phyloP scores from a whole-genome alignment of 2,113 vertebrate genomes.

The Terrapene triunguis region DNA sequence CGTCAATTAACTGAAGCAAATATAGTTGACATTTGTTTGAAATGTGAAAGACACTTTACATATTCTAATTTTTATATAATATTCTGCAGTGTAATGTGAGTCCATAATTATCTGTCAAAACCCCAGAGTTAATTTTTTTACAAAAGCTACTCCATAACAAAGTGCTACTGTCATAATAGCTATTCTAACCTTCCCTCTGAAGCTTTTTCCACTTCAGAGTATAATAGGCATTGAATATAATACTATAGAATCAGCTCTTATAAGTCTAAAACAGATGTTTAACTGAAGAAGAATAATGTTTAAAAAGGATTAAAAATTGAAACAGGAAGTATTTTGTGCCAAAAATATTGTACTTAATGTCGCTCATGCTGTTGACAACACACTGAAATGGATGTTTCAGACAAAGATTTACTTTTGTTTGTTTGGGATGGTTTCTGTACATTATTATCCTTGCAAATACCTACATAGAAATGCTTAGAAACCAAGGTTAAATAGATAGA shows the following conservation, averaged over 20 bases:
- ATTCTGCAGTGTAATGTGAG: conserved; percentile 51
- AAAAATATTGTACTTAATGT: conserved; percentile 59
- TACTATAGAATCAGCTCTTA: conserved; percentile 53
- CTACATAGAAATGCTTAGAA: conserved; percentile 72
- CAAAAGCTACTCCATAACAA: conserved; percentile 46
- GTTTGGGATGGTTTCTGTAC: conserved; percentile 68
- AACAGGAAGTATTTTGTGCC: conserved; percentile 66
- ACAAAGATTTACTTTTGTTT: conserved; percentile 79
- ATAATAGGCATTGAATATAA: conserved; percentile 50
- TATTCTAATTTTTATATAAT: conserved; percentile 59
- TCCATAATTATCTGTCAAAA: conserved; percentile 68
- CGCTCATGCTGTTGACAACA: background rate
- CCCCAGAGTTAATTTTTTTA: conserved; percentile 21
- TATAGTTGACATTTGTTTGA: background rate
- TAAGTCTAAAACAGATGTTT: conserved; percentile 72
- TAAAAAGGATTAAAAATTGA: conserved; percentile 73
- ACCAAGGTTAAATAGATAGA: conserved; percentile 74
- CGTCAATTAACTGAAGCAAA: conserved; percentile 1
- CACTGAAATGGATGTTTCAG: conserved; percentile 47
- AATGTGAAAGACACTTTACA: conserved; percentile 49
- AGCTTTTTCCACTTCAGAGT: conserved; percentile 59
- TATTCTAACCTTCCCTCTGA: conserved; percentile 23
- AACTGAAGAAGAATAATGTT: conserved; percentile 66
- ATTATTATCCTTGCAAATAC: conserved; percentile 77
- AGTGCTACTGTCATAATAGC: conserved; percentile 36